Conservation (phyloP, 2,113 vertebrate genomes). For the Vulpes vulpes region DNA sequence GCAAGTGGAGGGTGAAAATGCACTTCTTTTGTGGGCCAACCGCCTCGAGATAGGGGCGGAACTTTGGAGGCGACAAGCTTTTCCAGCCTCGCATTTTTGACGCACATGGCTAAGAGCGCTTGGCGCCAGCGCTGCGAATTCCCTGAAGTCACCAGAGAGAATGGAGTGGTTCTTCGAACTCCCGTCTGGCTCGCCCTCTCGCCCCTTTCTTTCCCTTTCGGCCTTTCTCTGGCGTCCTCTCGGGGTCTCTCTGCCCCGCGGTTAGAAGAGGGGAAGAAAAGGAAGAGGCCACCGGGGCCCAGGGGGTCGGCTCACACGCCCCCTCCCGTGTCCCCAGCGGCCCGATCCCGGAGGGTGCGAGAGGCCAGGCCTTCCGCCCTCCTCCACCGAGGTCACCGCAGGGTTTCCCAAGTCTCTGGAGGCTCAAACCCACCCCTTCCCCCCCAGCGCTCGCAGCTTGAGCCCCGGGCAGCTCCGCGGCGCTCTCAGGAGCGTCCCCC, state of each 20-base stretch:
- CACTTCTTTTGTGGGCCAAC: constrained; percentile 59
- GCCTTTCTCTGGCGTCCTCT: background rate
- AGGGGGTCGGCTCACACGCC: background rate
- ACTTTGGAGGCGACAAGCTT: constrained; percentile 87
- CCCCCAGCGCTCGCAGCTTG: background rate
- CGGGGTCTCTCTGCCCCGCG: background rate
- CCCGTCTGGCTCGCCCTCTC: constrained; percentile 55
- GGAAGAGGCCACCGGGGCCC: background rate
- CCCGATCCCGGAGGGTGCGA: background rate
- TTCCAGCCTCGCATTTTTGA: constrained; percentile 88
- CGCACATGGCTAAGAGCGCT: constrained; percentile 89
- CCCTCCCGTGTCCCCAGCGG: background rate
- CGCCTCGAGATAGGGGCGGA: constrained; percentile 85
- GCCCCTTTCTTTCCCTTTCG: constrained; percentile 54
- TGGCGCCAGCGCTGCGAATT: constrained; percentile 88
- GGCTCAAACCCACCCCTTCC: background rate
- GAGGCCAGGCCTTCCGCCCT: constrained; percentile 16
- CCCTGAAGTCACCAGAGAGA: constrained; percentile 85
- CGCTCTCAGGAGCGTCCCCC: background rate
- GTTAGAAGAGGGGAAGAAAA: background rate
- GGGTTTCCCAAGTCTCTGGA: background rate
- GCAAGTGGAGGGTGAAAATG: constrained; percentile 43
- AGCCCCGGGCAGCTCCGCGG: background rate
- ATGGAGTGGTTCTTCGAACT: constrained; percentile 79
- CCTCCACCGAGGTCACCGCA: constrained; percentile 27